Percentiles rank a stretch among this genome's conserved stretches.
phyloP scores from a whole-genome alignment of 2,797 vertebrate genomes.

The Tiaroga cobitis region DNA sequence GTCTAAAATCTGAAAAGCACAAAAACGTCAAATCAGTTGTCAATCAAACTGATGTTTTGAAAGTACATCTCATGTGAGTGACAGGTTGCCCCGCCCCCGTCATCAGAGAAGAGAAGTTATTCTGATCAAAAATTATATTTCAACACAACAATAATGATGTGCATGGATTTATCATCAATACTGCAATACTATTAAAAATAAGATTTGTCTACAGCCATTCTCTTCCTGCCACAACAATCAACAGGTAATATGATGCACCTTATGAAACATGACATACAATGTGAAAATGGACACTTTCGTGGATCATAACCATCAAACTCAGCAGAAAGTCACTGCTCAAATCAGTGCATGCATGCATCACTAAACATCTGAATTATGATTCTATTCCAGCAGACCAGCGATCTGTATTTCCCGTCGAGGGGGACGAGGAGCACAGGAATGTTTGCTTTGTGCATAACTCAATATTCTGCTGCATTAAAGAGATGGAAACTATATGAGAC shows the following conservation, averaged over 20 bases:
- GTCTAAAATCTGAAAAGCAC: background rate
- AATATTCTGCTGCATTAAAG: slow-evolving; percentile 19
- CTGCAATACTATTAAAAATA: background rate
- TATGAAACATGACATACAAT: background rate
- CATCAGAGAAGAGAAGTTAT: too few species aligned
- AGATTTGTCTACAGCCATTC: background rate
- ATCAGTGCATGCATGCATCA: background rate
- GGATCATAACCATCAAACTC: too few species aligned
- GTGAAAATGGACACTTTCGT: too few species aligned
- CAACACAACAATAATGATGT: too few species aligned
- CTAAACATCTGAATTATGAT: background rate
- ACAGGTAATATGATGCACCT: background rate
- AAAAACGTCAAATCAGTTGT: too few species aligned
- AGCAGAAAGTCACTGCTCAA: background rate
- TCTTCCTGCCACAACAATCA: background rate
- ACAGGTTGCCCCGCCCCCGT: background rate
- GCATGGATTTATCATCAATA: background rate
- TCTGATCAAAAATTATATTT: too few species aligned
- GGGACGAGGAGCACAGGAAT: background rate
- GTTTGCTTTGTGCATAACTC: slow-evolving; percentile 16
- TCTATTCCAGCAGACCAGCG: background rate
- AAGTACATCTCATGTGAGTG: background rate
- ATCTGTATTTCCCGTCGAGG: background rate
- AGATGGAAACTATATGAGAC: slow-evolving; percentile 8
- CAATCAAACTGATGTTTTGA: too few species aligned